Evolutionary conservation across 1,140 invertebrate species (phyloP).

Genomic region (Ctenoplectra terminalis): DNA sequence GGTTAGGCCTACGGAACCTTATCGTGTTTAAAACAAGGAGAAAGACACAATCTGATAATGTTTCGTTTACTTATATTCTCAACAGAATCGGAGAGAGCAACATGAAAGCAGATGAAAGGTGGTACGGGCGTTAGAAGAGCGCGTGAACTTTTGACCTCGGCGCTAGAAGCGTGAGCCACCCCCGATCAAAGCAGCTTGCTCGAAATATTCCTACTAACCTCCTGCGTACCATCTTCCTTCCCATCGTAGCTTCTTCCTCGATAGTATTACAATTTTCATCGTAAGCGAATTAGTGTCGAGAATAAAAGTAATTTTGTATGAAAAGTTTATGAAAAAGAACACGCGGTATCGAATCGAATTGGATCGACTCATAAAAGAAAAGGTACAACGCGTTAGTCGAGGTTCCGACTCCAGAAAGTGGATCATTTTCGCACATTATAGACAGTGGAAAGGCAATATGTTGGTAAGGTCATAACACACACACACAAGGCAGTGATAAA

Average conservation of each 20-base stretch:
- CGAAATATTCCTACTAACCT: constrained; percentile 26
- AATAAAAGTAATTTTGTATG: not conserved
- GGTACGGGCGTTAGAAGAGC: constrained; percentile 9
- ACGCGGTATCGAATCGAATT: too few species aligned
- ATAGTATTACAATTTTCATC: not conserved
- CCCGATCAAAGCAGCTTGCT: constrained; percentile 1
- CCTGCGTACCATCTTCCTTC: not conserved
- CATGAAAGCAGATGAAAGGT: not conserved
- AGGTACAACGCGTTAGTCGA: not conserved
- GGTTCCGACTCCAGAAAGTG: not conserved
- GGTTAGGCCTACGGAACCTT: too few species aligned
- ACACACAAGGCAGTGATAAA: constrained; percentile 3
- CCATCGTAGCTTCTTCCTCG: too few species aligned
- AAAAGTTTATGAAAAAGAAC: not conserved
- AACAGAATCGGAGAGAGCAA: not conserved
- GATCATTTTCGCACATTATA: constrained; percentile 17
- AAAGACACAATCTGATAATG: not conserved
- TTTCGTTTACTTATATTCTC: not conserved
- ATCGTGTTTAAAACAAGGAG: not conserved
- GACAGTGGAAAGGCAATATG: constrained; percentile 5
- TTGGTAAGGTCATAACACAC: constrained; percentile 14
- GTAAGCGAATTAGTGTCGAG: not conserved
- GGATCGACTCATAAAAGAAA: not conserved
- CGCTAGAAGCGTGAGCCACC: constrained; percentile 15
- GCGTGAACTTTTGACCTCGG: constrained; percentile 53